These are phyloP conservation scores for Conger conger DNA, from an alignment of 2,113 vertebrate genomes.

Conservation along the genomic window DNA sequence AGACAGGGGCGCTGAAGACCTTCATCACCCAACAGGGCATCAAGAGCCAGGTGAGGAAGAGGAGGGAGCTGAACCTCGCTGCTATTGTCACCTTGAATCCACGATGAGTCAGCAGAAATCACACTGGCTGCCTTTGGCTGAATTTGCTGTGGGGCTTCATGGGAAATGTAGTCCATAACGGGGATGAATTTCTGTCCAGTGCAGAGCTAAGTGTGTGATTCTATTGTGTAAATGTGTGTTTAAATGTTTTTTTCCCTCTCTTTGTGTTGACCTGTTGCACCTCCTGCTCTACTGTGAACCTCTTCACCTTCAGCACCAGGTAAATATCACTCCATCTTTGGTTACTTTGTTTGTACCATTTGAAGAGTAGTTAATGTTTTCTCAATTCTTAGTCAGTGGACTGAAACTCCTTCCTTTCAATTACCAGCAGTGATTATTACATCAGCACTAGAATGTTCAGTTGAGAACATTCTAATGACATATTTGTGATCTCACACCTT, in stretches of 20 bases:
- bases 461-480: too few species aligned
- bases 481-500: too few species aligned
- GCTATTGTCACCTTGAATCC: too few species aligned
- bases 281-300: background rate
- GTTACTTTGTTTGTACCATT: too few species aligned
- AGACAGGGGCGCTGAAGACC: conserved; percentile 96
- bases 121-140: background rate
- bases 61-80: conserved; percentile 20
- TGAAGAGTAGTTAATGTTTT: too few species aligned
- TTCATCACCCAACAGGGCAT: conserved; percentile 99
- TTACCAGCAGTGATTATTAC: too few species aligned
- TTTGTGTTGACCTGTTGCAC: background rate
- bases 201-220: background rate
- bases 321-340: conserved; percentile 24
- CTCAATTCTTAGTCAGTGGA: too few species aligned
- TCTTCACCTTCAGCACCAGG: conserved; percentile 46
- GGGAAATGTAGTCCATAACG: background rate
- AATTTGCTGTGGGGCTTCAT: background rate
- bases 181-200: too few species aligned
- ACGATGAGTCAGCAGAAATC: background rate
- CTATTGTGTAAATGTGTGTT: background rate
- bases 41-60: conserved; percentile 87
- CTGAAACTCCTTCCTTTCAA: too few species aligned
- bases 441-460: too few species aligned
- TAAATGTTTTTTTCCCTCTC: background rate